Percentiles rank a stretch among this genome's conserved stretches.
These are phyloP conservation scores for Felis catus DNA, from an alignment of 2,113 vertebrate species.

Conservation along the genomic window F.catus_Fca126_mat1.0 CM031412.1:158320501-158321000, in stretches of 20 bases:
- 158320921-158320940: background rate
- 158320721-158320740: background rate
- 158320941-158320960: background rate
- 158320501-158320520: background rate
- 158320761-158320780: rapidly evolving
- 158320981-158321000: background rate
- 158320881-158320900: background rate
- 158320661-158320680: background rate
- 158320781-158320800: background rate
- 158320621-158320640: background rate
- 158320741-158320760: background rate
- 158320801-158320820: background rate
- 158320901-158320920: conserved; percentile 30
- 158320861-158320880: background rate
- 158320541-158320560: background rate
- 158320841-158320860: background rate
- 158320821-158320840: background rate
- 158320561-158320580: background rate
- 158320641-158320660: background rate
- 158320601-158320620: background rate
- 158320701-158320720: background rate
- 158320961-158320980: background rate
- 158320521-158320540: background rate
- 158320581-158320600: background rate
- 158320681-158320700: background rate